phyloP scores from a whole-genome alignment of 2,797 vertebrate species.

The Pogoniulus pusillus region DNA sequence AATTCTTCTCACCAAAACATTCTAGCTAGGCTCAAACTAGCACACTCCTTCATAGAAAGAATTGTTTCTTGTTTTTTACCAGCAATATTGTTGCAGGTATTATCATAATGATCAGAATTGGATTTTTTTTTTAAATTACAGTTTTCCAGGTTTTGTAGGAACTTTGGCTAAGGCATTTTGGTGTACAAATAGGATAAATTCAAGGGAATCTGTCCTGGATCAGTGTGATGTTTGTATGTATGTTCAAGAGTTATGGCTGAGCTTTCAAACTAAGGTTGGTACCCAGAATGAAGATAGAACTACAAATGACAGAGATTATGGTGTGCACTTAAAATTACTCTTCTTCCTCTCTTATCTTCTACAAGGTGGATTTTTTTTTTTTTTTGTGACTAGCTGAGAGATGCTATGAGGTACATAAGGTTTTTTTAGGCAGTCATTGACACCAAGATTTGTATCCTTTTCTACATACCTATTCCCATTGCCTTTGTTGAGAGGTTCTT shows the following conservation, averaged over 20 bases:
- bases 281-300: not conserved
- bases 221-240: not conserved
- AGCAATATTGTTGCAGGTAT: not conserved
- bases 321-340: not conserved
- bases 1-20: too few species aligned
- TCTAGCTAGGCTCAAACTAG: too few species aligned
- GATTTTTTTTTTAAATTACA: conserved; percentile 47
- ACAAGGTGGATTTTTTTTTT: not conserved
- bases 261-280: not conserved
- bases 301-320: not conserved
- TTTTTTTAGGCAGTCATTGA: not conserved
- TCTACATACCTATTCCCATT: fast-evolving
- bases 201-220: not conserved
- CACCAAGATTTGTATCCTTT: not conserved
- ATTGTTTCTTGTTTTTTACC: conserved; percentile 34
- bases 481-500: not conserved
- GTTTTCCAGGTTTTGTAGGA: conserved; percentile 40
- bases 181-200: conserved; percentile 10
- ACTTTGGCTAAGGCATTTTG: conserved; percentile 52
- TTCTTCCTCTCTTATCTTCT: not conserved
- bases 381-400: not conserved
- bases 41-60: conserved; percentile 2
- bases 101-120: conserved; percentile 19
- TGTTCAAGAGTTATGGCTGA: not conserved
- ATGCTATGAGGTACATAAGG: fast-evolving